Conservation (phyloP, 2,888 invertebrate genomes). For the Cerceris rybyensis region DNA sequence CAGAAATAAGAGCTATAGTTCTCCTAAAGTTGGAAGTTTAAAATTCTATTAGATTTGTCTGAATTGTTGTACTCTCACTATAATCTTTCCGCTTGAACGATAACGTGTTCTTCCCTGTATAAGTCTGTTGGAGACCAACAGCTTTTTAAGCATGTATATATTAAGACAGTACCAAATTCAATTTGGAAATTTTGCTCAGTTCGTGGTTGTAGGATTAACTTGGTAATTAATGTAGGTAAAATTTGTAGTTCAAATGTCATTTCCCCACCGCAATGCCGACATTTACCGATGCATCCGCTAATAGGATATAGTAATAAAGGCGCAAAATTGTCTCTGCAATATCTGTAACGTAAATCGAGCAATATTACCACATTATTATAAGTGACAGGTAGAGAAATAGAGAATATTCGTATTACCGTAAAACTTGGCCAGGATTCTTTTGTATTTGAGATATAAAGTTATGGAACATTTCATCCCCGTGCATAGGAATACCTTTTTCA, state of each 20-base stretch:
- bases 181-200: constrained; percentile 83
- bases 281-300: constrained; percentile 82
- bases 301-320: constrained; percentile 89
- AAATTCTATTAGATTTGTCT: constrained; percentile 55
- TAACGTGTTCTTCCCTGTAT: constrained; percentile 87
- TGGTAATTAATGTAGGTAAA: constrained; percentile 90
- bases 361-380: not conserved
- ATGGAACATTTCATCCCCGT: constrained; percentile 93
- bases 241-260: constrained; percentile 92
- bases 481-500: constrained; percentile 90
- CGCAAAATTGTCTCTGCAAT: constrained; percentile 86
- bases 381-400: not conserved
- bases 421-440: constrained; percentile 90
- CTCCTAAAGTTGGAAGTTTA: constrained; percentile 46
- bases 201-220: constrained; percentile 84
- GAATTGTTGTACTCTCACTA: constrained; percentile 64
- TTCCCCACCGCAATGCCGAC: constrained; percentile 88
- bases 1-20: constrained; percentile 52
- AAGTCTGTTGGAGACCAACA: constrained; percentile 91
- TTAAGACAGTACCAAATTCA: constrained; percentile 93
- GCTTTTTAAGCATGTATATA: constrained; percentile 92
- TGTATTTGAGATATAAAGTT: constrained; percentile 89
- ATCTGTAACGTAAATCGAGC: constrained; percentile 83
- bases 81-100: constrained; percentile 89
- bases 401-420: constrained; percentile 85